A percentile compares a stretch with the other conserved stretches of the same genome.
These are phyloP conservation scores for Rhadinocentrus ornatus DNA, from an alignment of 2,797 vertebrate species.

Conservation along the genomic window DNA sequence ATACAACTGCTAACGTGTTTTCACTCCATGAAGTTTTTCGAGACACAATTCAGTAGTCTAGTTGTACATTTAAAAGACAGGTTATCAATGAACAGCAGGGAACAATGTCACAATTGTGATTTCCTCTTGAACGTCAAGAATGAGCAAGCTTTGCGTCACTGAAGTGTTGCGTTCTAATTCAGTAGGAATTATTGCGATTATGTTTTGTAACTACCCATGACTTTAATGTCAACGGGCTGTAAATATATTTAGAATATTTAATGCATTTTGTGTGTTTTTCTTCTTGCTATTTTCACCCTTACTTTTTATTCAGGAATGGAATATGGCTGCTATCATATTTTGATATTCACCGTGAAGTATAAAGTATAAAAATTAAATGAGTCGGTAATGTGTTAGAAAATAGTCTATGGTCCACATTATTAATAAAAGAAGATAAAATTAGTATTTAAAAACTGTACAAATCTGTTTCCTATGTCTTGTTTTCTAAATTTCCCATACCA, in stretches of 20 bases:
- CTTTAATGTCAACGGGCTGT: neutral
- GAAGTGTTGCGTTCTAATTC: conserved; percentile 23
- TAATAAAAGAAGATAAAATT: neutral
- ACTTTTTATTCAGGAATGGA: neutral
- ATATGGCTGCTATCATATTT: neutral
- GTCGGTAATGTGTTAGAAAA: too few relatives aligned
- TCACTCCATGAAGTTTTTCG: neutral
- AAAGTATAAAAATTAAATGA: too few relatives aligned
- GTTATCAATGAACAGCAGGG: conserved; percentile 13
- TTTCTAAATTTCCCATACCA: neutral
- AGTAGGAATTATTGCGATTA: neutral
- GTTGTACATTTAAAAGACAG: neutral
- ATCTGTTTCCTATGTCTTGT: neutral
- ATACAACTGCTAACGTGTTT: neutral
- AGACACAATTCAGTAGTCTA: neutral
- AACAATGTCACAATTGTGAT: conserved; percentile 45
- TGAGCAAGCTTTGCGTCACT: conserved; percentile 63
- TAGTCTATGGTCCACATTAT: neutral
- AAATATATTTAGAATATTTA: neutral
- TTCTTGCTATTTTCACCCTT: neutral
- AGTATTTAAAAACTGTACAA: neutral
- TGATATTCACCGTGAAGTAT: neutral
- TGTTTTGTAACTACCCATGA: neutral
- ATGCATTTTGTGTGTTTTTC: neutral
- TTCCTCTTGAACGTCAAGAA: conserved; percentile 50